Percentiles rank a stretch among this genome's conserved stretches.
phyloP scores from a whole-genome alignment of 2,113 vertebrate genomes.

The Rhabdomys dilectus region DNA sequence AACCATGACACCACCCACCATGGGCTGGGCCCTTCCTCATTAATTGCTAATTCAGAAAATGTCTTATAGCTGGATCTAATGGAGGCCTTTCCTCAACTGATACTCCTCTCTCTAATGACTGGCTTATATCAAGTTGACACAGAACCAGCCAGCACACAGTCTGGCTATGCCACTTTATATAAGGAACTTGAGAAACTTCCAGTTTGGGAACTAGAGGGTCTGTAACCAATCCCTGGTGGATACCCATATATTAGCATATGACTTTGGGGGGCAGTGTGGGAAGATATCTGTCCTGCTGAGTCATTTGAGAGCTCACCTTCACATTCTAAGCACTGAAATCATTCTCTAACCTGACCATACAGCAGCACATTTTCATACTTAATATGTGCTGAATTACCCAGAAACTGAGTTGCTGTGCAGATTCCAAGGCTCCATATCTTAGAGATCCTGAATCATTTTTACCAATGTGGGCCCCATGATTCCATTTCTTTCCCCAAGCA shows the following conservation, averaged over 20 bases:
- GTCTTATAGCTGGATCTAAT: not conserved
- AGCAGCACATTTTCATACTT: not conserved
- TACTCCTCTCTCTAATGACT: not conserved
- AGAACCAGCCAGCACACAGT: not conserved
- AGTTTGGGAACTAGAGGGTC: not conserved
- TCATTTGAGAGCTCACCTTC: not conserved
- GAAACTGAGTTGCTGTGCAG: conserved; percentile 20
- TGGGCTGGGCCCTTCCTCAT: not conserved
- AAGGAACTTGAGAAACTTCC: not conserved
- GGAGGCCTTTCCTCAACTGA: not conserved
- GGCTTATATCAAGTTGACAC: not conserved
- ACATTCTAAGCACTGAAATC: conserved; percentile 20
- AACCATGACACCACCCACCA: not conserved
- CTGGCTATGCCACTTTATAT: not conserved
- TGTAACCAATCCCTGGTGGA: not conserved
- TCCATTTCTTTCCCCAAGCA: not conserved
- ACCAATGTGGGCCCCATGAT: not conserved
- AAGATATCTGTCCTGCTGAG: not conserved
- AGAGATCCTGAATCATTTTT: conserved; percentile 10
- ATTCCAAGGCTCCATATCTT: not conserved
- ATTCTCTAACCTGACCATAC: conserved; percentile 32
- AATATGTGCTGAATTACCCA: not conserved
- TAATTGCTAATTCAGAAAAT: not conserved
- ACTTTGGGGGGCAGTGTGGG: not conserved
- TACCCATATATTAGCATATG: not conserved